Evolutionary conservation across 2,888 invertebrate species (phyloP).

Genomic region (Noctua janthina): DNA sequence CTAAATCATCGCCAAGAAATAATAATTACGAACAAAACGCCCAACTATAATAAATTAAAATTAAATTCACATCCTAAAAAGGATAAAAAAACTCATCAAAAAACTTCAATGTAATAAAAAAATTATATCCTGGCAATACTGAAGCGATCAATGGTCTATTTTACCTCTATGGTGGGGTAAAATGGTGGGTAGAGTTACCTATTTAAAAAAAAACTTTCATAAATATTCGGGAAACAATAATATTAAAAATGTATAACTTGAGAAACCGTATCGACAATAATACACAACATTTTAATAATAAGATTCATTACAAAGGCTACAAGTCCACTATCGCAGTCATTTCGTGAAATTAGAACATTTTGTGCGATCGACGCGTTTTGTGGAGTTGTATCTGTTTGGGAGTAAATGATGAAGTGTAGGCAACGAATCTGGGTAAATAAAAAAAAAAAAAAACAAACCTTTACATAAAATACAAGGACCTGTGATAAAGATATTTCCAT

Average conservation of each 20-base stretch:
- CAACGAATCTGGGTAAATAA: not conserved
- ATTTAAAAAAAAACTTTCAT: constrained; percentile 43
- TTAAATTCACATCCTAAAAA: constrained; percentile 21
- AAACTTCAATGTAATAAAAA: constrained; percentile 1
- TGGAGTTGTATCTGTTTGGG: not conserved
- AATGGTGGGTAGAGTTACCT: constrained; percentile 56
- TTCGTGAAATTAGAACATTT: not conserved
- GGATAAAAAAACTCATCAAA: not conserved
- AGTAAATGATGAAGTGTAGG: constrained; percentile 14
- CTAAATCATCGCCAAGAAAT: constrained; percentile 28
- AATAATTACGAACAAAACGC: constrained; percentile 13
- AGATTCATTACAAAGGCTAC: constrained; percentile 42
- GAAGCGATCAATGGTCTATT: constrained; percentile 26
- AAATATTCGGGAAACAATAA: constrained; percentile 61
- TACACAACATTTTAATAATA: constrained; percentile 64
- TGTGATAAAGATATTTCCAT: not conserved
- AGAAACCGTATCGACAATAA: constrained; percentile 64
- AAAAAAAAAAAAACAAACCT: not conserved
- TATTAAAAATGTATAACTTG: constrained; percentile 68
- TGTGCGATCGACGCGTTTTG: not conserved
- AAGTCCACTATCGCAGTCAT: constrained; percentile 30
- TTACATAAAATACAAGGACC: not conserved
- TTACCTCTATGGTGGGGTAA: constrained; percentile 58
- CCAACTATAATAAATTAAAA: constrained; percentile 41
- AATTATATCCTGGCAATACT: constrained; percentile 47